Percentiles rank a stretch among this genome's conserved stretches.
Conservation (phyloP, 2,888 invertebrate species). For the Torymus texanus region DNA sequence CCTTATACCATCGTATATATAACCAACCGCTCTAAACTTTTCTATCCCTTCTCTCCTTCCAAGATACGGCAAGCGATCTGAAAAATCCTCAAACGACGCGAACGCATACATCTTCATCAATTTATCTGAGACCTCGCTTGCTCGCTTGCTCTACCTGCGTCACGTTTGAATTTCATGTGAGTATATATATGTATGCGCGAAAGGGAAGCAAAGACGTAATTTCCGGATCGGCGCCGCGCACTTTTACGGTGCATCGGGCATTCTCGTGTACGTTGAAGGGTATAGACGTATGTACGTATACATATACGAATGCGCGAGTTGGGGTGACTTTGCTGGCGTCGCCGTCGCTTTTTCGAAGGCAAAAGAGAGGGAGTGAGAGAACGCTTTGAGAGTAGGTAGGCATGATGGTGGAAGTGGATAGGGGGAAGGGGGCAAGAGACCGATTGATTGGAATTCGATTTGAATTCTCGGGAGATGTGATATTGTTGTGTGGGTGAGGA, state of each 20-base stretch:
- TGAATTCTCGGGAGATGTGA: background rate
- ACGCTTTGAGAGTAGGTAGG: too few species aligned
- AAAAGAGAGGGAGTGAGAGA: background rate
- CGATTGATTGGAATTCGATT: background rate
- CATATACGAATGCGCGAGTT: too few species aligned
- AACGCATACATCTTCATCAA: conserved; percentile 40
- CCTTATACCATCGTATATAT: too few species aligned
- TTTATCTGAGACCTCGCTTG: conserved; percentile 43
- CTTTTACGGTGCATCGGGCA: conserved; percentile 66
- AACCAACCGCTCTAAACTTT: too few species aligned
- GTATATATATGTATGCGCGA: background rate
- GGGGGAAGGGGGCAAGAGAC: background rate
- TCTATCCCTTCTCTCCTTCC: too few species aligned
- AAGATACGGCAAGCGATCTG: background rate
- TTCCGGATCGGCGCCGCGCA: conserved; percentile 63
- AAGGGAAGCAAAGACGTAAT: conserved; percentile 61
- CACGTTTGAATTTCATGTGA: conserved; percentile 42
- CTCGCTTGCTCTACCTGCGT: background rate
- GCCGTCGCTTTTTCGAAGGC: background rate
- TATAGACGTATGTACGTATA: background rate
- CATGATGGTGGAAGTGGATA: background rate
- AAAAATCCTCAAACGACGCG: conserved; percentile 33
- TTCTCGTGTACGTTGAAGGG: background rate
- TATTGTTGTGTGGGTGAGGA: background rate
- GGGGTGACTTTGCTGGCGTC: too few species aligned